Base-by-base conservation (phyloP, 2,888 invertebrate species). In the Vanessa cardui region DNA sequence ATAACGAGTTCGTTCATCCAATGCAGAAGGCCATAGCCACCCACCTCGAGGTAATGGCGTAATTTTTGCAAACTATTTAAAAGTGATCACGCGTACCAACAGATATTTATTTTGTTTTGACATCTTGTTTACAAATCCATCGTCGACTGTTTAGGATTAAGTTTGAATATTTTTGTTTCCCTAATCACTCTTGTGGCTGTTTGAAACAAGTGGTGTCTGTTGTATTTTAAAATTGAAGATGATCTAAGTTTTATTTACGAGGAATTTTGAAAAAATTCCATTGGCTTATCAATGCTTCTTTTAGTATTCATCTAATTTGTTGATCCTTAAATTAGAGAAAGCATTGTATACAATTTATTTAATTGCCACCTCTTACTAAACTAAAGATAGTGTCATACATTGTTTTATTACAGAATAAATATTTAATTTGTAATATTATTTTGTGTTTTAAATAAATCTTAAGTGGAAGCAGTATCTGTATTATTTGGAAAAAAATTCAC, bases 121-220 rank as follows among this genome's bases (percentile, higher is more conserved):
- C 82, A 73, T 69, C 18, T 50, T 84, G 86, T 87, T 71, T 88
- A 86, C 79, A 83, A 79, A 86, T 90, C 90, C 74, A 77, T 92
- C 89, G 77, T 88, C 90, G 91, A 56, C 69, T 90, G 86, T 92
- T 92, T 90, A 87, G 81, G 73, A 89, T 92, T 81, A 87, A 83
- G 79, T 77, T 77, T 74, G 65, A 9, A 71, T 73, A 60, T 72
- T 80, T 85, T 87, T 87, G 80, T 84, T 84, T 71, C 63, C 71
- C 16, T 64, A 63, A 61, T 64, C 60, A 31, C 31, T 49, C 18
- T 50, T 62, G 46, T 52, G 49, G n/a, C 12, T 69, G 58, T 62
- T 54, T 18, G 12, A 39, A 39, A 56, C 33, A 39, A 56, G 18
- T 46, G 50, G 20, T 20, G n/a, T 68, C 66, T 65, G 70, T 31